Conservation (phyloP, 2,888 invertebrate genomes). For the Cyclophora punctaria region DNA sequence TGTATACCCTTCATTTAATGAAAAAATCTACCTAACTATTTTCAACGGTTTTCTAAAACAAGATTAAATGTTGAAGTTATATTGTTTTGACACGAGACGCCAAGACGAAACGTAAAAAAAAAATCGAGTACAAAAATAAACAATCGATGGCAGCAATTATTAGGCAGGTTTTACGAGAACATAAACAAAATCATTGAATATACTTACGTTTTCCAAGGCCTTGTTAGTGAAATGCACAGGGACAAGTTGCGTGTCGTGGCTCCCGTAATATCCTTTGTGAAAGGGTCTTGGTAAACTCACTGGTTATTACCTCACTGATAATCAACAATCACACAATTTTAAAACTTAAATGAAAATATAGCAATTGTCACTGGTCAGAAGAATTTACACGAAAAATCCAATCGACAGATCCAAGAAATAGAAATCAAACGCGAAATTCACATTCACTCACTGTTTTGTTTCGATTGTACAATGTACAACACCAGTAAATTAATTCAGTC, state of each 20-base stretch:
- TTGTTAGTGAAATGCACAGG: constrained; percentile 33
- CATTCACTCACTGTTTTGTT: constrained; percentile 26
- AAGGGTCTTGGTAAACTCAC: constrained; percentile 38
- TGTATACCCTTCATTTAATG: too few relatives aligned
- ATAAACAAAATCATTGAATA: not conserved
- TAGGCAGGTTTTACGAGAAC: not conserved
- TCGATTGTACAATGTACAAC: constrained; percentile 3
- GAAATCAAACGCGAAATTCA: constrained; percentile 32
- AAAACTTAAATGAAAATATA: constrained; percentile 18
- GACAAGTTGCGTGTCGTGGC: constrained; percentile 12
- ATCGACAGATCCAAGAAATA: constrained; percentile 22
- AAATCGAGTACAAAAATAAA: too few relatives aligned
- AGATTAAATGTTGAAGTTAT: too few relatives aligned
- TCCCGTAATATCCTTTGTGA: constrained; percentile 53
- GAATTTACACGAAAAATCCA: constrained; percentile 32
- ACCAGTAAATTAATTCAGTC: constrained; percentile 8
- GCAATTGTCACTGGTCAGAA: constrained; percentile 28
- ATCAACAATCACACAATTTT: constrained; percentile 14
- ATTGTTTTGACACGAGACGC: too few relatives aligned
- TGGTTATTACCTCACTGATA: constrained; percentile 23
- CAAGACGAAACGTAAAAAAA: too few relatives aligned
- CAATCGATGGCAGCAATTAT: too few relatives aligned
- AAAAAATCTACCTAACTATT: too few relatives aligned
- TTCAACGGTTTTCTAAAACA: too few relatives aligned
- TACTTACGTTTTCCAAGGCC: constrained; percentile 40